Base-by-base conservation (phyloP, 2,113 vertebrate genomes). In the Corythoichthys intestinalis region DNA sequence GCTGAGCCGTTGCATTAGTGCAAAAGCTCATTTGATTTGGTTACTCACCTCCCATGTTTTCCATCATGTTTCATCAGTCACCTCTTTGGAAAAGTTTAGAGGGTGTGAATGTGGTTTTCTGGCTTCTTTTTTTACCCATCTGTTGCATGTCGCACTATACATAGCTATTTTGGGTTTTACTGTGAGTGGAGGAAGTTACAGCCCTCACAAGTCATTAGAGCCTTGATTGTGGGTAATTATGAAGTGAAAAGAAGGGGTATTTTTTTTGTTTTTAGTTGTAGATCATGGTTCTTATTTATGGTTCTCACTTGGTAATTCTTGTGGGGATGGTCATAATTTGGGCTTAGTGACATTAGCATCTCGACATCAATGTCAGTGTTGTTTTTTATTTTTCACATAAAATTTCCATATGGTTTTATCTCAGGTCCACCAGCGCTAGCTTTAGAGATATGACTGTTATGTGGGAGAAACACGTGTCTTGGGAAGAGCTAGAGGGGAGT, bases 81-180 rank as follows among this genome's bases (percentile, higher is more conserved):
- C 76, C 73, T 75, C 79, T 78, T 67, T 76, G 83, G 81, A 78
- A 84, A 73, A 71, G 64, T 76, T 79, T 75, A 82, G 84, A 83
- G 85, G 73, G 59, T 80, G 82, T 83, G 83, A 72, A 75, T 71
- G 65, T 80, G 75, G 62, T 74, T 59, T 59, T 57, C 54, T 65
- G 77, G 83, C 61, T 75, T 72, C 66, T 68, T 81, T 83, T 81
- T 83, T 80, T 65, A 82, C 85, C 74, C 69, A 84, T 86, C 76
- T 81, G 83, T 61, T 80, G 52, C 69, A 65, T 70, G 67, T 39
- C 17, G 68, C 70, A 74, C 81, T 75, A 78, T 66, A 82, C 86
- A 5, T 46, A 73, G 72, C 57, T 83, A 84, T 86, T 86, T 84
- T 74, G 79, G 79, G 81, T 74, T 78, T 67, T 69, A 70, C 69